Base-by-base conservation (phyloP, 1,140 invertebrate species). In the Drosophila nikananu region DNA sequence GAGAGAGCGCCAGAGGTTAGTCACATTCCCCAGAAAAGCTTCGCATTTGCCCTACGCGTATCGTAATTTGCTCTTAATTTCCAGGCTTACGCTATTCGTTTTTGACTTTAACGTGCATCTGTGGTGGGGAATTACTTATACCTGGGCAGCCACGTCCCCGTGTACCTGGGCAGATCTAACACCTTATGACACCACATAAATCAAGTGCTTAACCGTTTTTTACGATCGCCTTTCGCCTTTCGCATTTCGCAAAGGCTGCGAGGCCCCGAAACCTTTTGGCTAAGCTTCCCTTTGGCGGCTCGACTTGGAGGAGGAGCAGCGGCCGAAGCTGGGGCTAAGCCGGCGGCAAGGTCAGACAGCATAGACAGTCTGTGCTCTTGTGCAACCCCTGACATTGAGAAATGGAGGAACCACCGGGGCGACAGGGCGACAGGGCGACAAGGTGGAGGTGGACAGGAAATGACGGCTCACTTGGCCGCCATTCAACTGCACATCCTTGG, bases 181-280 rank as follows among this genome's bases (percentile, higher is more conserved):
- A 73, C 54, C 66, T 73, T 73, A 52, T 61, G 77, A 58, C 75
- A 78, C 42, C 74, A 65, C 39, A 78, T 78, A 78, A 78, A 78
- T 78, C 75, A 78, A 62, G 76, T 76, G 75, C 75, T 77, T 78
- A 78, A 70, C 51, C 66, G 44, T 46, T 77, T 78, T 78, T 78
- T 44, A 78, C 58, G 75, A 78, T 57, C 52, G n/a, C 35, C 21
- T 27, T 27, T 57, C 52, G n/a, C 35, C 21, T 27, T 27, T 27
- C 27, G 48, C 6, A n/a, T 48, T 48, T 71, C 39, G 54, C 74
- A 44, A 51, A 21, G 19, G 39, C 1, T 19, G 7, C 15, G 35
- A 52, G 15, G 30, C 0, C 35, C 17, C 15, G 35, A 52, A 77
- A 77, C 55, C 52, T 77, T 77, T 60, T 48, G 42, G 42, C 55